Conservation (phyloP, 2,113 vertebrate species). For the Rhinolophus sinicus region DNA sequence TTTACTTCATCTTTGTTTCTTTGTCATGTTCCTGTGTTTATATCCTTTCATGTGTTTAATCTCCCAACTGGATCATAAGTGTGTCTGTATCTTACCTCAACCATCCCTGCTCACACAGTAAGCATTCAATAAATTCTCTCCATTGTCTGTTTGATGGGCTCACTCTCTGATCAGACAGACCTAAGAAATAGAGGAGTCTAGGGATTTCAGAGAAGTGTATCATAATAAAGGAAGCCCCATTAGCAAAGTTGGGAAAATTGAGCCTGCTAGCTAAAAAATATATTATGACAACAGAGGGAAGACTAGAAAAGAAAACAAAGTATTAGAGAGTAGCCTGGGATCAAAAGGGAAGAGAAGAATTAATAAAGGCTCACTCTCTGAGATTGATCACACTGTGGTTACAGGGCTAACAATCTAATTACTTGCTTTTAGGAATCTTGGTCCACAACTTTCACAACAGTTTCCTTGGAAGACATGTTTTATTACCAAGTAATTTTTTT, state of each 20-base stretch:
- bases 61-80: neutral
- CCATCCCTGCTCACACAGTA: neutral
- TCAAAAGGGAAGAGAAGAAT: neutral
- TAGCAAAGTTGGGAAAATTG: conserved; percentile 37
- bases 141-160: neutral
- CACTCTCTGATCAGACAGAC: neutral
- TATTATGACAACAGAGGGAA: neutral
- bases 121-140: neutral
- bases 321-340: neutral
- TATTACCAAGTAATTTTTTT: conserved; percentile 55
- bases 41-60: neutral
- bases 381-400: neutral
- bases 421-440: conserved; percentile 50
- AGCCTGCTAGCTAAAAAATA: conserved; percentile 16
- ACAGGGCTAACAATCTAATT: conserved; percentile 40
- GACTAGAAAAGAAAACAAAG: conserved; percentile 49
- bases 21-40: conserved; percentile 25
- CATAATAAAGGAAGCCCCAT: conserved; percentile 22
- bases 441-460: conserved; percentile 58
- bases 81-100: neutral
- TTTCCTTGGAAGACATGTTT: conserved; percentile 60
- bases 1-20: conserved; percentile 14
- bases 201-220: conserved; percentile 6
- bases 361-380: conserved; percentile 18
- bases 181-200: neutral